Conservation (phyloP, 2,113 vertebrate species). For the Rostratula benghalensis region DNA sequence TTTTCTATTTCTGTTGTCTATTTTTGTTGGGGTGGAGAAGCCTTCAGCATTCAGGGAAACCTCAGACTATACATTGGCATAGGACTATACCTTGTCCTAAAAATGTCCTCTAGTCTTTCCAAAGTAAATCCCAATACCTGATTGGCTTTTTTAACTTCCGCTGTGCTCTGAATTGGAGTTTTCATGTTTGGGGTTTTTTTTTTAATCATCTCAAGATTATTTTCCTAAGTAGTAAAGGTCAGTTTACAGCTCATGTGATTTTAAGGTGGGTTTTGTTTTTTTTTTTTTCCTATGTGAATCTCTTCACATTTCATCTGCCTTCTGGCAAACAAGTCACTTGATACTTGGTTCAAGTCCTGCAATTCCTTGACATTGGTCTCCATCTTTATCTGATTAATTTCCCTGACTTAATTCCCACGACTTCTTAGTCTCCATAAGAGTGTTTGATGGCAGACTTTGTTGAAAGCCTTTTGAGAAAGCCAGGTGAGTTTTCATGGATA, state of each 20-base stretch:
- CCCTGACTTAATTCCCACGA: background rate
- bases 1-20: background rate
- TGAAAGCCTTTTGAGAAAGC: background rate
- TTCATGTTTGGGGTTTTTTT: background rate
- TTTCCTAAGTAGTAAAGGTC: background rate
- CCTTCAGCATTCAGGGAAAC: background rate
- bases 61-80: background rate
- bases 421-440: background rate
- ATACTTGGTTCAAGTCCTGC: background rate
- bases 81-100: background rate
- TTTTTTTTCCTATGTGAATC: background rate
- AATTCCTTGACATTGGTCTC: background rate
- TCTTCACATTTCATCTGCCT: background rate
- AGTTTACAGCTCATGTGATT: background rate
- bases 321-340: background rate
- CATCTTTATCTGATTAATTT: background rate
- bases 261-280: background rate
- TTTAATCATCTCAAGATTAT: background rate
- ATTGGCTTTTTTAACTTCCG: background rate
- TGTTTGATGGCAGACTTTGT: background rate
- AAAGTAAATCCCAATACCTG: background rate
- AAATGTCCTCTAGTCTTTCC: background rate
- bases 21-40: background rate
- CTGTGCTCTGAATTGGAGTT: background rate
- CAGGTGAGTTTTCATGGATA: background rate